These are phyloP conservation scores for Carapus acus DNA, from an alignment of 2,797 vertebrate genomes.

Conservation along the genomic window DNA sequence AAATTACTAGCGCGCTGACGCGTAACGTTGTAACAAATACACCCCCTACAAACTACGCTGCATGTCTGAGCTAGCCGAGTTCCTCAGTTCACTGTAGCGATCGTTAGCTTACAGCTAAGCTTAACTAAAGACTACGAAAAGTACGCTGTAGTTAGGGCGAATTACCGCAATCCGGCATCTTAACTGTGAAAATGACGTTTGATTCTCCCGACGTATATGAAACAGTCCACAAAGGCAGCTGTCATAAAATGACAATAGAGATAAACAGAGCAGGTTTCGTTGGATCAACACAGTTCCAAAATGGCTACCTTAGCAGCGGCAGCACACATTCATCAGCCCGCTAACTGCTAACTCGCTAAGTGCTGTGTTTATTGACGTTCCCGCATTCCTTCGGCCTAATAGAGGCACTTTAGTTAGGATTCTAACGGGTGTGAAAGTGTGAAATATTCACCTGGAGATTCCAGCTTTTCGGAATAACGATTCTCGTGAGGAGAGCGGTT, in stretches of 20 bases:
- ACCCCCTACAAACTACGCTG: constrained; percentile 9
- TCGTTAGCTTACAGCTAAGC: constrained; percentile 57
- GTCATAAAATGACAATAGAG: constrained; percentile 54
- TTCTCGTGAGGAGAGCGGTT: constrained; percentile 18
- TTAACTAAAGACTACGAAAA: constrained; percentile 33
- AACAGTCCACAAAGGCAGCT: constrained; percentile 21
- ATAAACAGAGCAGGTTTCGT: constrained; percentile 72
- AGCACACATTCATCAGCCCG: constrained; percentile 69
- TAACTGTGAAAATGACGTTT: constrained; percentile 1
- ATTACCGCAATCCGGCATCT: background rate
- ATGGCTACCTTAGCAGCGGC: constrained; percentile 72
- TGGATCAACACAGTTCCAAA: constrained; percentile 74
- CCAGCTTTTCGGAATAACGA: constrained; percentile 18
- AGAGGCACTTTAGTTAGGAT: background rate
- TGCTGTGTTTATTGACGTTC: constrained; percentile 50
- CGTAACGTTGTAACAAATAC: constrained; percentile 3
- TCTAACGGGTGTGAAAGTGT: constrained; percentile 3
- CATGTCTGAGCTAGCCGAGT: constrained; percentile 30
- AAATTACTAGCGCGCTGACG: no score
- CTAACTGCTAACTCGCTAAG: constrained; percentile 67
- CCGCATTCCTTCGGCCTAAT: constrained; percentile 29
- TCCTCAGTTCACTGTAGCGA: constrained; percentile 47
- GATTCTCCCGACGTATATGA: background rate
- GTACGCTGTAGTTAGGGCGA: constrained; percentile 4
- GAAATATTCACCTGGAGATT: constrained; percentile 4